Evolutionary conservation across 2,113 vertebrate genomes (phyloP).

Genomic region (Sarotherodon lohbergeri): DNA sequence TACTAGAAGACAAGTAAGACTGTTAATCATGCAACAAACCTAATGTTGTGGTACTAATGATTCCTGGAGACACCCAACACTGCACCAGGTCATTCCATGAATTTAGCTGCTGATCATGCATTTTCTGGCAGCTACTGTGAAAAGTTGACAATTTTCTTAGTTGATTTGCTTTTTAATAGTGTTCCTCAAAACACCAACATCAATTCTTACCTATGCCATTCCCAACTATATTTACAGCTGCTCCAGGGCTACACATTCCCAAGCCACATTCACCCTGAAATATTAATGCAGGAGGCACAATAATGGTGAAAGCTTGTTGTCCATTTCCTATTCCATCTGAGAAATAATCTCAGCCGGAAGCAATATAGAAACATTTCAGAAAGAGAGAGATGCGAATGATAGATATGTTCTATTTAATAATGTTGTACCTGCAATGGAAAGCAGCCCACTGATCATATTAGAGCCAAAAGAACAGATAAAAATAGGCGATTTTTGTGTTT

Average conservation of each 20-base stretch:
- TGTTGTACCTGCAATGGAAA: neutral
- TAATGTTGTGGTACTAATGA: neutral
- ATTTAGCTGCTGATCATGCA: neutral
- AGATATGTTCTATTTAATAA: neutral
- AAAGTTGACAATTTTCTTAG: neutral
- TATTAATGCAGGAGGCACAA: neutral
- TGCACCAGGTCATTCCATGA: neutral
- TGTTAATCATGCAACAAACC: neutral
- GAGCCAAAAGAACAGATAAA: neutral
- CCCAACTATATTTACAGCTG: neutral
- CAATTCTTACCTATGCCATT: neutral
- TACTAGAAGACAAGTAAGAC: conserved; percentile 76
- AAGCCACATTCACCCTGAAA: neutral
- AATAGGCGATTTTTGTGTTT: neutral
- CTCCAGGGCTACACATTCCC: neutral
- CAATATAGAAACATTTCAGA: neutral
- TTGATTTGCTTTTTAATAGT: neutral
- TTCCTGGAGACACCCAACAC: neutral
- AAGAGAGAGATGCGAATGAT: neutral
- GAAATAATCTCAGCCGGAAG: neutral
- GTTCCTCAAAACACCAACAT: neutral
- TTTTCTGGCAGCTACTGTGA: neutral
- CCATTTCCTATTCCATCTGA: neutral
- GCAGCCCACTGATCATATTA: neutral
- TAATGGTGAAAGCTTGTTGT: neutral